These are phyloP conservation scores for Leptestheria dahalacensis DNA, from an alignment of 1,140 invertebrate genomes.

Conservation along the genomic window DNA sequence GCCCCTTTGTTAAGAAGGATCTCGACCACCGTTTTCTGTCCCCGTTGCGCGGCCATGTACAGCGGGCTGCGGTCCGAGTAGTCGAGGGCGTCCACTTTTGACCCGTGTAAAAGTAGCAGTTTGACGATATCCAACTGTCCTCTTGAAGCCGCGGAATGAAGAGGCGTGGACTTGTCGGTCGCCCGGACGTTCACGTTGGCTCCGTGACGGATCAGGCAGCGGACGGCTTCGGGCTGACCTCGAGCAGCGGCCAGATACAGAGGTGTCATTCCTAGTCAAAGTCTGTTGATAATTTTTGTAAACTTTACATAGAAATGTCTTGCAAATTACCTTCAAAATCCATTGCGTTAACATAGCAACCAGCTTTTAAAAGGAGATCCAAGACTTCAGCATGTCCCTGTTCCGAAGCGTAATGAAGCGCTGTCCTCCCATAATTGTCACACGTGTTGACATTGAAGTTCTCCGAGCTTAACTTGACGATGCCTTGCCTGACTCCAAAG, in stretches of 20 bases:
- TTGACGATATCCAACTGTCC: constrained; percentile 37
- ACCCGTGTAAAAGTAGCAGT: constrained; percentile 38
- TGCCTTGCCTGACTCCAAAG: constrained; percentile 22
- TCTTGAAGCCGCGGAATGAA: constrained; percentile 35
- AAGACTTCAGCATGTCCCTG: constrained; percentile 37
- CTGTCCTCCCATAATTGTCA: constrained; percentile 36
- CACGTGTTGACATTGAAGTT: constrained; percentile 33
- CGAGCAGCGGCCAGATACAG: constrained; percentile 30
- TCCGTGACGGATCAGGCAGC: constrained; percentile 18
- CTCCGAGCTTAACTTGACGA: constrained; percentile 23
- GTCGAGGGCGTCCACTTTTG: constrained; percentile 39
- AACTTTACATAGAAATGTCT: not conserved
- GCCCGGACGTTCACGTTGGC: constrained; percentile 17
- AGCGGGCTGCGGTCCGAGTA: constrained; percentile 38
- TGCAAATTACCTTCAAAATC: not conserved
- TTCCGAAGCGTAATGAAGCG: constrained; percentile 42
- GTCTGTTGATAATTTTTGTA: too few relatives aligned
- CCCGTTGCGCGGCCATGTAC: constrained; percentile 34
- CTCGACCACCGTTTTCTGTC: constrained; percentile 31
- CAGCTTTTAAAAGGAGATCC: constrained; percentile 25
- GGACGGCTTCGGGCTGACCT: constrained; percentile 26
- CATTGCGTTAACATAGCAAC: constrained; percentile 19
- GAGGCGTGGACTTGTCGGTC: constrained; percentile 27
- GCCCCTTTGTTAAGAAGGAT: constrained; percentile 35
- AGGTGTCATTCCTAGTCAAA: constrained; percentile 29